A percentile compares a stretch with the other conserved stretches of the same genome.
These are phyloP conservation scores for Melanophora roralis DNA, from an alignment of 2,888 invertebrate species.

Conservation along the genomic window DNA sequence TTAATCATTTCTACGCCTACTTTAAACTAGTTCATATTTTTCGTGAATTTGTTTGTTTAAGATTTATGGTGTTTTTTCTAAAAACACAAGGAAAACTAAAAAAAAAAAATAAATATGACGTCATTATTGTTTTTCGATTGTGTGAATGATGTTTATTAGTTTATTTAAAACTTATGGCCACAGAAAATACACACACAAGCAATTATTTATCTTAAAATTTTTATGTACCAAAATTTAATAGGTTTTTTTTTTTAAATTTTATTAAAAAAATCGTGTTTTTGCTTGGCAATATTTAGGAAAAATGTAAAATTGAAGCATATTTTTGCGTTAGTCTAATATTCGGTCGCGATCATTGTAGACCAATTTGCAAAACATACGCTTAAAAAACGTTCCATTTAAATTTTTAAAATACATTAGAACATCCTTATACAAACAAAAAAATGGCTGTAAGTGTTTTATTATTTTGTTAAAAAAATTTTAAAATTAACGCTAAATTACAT, in stretches of 20 bases:
- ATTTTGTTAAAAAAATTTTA: too few relatives aligned
- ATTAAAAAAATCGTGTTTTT: constrained; percentile 16
- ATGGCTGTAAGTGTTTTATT: constrained; percentile 72
- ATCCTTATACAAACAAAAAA: constrained; percentile 55
- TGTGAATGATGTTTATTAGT: constrained; percentile 39
- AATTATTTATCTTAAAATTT: background rate
- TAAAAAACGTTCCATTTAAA: constrained; percentile 42
- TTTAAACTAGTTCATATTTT: background rate
- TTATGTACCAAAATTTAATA: constrained; percentile 28
- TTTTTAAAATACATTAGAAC: constrained; percentile 39
- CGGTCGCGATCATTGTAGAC: constrained; percentile 71
- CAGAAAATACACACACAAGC: background rate
- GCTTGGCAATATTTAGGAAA: constrained; percentile 63
- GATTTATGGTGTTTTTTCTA: background rate
- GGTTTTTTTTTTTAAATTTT: background rate
- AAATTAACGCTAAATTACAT: background rate
- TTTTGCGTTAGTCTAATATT: constrained; percentile 73
- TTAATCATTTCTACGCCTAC: constrained; percentile 30
- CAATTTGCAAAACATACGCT: constrained; percentile 59
- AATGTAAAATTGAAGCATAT: constrained; percentile 71
- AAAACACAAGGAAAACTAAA: background rate
- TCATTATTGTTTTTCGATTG: constrained; percentile 46
- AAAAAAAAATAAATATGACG: constrained; percentile 36
- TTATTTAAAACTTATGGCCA: constrained; percentile 1
- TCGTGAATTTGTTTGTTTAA: background rate